These are phyloP conservation scores for Neoscelio sp. DNA, from an alignment of 2,888 invertebrate species.

Conservation along the genomic window DNA sequence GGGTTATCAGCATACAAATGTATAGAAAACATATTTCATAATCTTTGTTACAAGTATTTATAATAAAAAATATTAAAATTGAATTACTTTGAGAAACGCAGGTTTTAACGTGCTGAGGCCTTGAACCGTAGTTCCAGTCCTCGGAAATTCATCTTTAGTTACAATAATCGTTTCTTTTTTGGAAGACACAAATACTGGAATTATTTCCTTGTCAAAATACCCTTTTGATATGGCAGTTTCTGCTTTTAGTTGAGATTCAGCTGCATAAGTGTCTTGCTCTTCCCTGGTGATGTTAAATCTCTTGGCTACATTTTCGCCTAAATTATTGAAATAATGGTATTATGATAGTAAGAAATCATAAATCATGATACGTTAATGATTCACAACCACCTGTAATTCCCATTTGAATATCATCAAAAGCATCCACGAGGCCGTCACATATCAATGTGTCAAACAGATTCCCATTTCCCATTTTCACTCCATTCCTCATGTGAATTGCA, in stretches of 20 bases:
- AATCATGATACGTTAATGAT: not conserved
- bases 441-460: constrained; percentile 88
- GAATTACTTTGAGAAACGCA: constrained; percentile 85
- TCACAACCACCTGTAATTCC: constrained; percentile 88
- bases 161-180: constrained; percentile 84
- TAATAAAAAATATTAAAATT: not conserved
- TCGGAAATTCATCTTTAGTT: constrained; percentile 89
- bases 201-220: constrained; percentile 89
- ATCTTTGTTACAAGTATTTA: too few relatives aligned
- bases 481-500: constrained; percentile 86
- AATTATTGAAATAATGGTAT: not conserved
- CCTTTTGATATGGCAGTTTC: constrained; percentile 86
- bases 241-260: constrained; percentile 87
- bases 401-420: constrained; percentile 90
- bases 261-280: constrained; percentile 89
- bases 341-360: constrained; percentile 4
- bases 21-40: too few relatives aligned
- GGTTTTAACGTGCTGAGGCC: constrained; percentile 86
- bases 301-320: constrained; percentile 91
- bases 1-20: too few relatives aligned
- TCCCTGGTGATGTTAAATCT: constrained; percentile 86
- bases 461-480: constrained; percentile 87
- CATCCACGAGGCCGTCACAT: constrained; percentile 90
- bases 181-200: constrained; percentile 85
- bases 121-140: constrained; percentile 86